These are phyloP conservation scores for Psilopogon haemacephalus DNA, from an alignment of 2,113 vertebrate genomes.

Conservation along the genomic window DNA sequence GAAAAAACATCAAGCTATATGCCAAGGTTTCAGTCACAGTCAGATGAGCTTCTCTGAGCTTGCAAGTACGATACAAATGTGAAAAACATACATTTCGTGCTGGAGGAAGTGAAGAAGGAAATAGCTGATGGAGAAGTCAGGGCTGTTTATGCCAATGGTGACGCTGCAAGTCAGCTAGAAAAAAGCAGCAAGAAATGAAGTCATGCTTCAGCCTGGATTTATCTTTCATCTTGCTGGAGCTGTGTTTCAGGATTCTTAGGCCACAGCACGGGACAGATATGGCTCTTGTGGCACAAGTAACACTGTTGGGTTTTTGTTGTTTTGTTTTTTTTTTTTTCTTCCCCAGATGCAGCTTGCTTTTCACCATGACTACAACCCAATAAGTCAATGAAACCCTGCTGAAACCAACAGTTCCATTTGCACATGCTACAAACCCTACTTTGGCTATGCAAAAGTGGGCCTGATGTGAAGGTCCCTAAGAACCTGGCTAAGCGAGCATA, in stretches of 20 bases:
- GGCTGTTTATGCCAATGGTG: slow-evolving; percentile 60
- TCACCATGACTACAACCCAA: neutral
- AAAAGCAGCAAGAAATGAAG: slow-evolving; percentile 26
- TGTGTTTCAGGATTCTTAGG: neutral
- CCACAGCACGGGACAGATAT: neutral
- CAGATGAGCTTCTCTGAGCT: slow-evolving; percentile 64
- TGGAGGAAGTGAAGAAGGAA: slow-evolving; percentile 64
- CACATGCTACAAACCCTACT: neutral
- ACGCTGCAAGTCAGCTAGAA: slow-evolving; percentile 58
- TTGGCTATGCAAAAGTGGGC: neutral
- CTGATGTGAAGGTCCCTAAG: neutral
- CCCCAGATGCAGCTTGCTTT: neutral
- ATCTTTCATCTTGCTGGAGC: neutral
- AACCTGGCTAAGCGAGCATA: neutral
- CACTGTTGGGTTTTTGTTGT: accelerated
- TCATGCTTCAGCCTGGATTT: neutral
- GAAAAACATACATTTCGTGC: slow-evolving; percentile 45
- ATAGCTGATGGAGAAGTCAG: slow-evolving; percentile 62
- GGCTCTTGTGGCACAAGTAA: neutral
- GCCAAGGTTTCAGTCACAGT: slow-evolving; percentile 63
- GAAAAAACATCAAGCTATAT: neutral
- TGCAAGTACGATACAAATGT: slow-evolving; percentile 57
- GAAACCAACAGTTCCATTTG: neutral
- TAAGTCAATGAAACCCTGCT: neutral
- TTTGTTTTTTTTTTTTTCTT: neutral